phyloP scores from a whole-genome alignment of 2,888 invertebrate species.

The Octonoba sinensis region DNA sequence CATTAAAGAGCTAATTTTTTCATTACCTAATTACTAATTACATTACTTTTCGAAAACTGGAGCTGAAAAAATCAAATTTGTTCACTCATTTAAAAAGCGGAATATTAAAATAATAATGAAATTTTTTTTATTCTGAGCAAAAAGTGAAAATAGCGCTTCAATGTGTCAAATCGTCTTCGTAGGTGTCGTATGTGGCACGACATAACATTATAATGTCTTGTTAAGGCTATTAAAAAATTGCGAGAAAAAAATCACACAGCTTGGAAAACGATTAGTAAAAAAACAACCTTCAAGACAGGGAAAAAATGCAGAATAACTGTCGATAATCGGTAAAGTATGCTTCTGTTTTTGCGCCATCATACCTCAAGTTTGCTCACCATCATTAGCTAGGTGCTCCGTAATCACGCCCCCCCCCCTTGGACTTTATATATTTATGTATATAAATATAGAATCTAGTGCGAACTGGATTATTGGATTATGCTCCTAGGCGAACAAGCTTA shows the following conservation, averaged over 20 bases:
- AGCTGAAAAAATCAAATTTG: too few relatives aligned
- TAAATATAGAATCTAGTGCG: conserved; percentile 32
- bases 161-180: too few relatives aligned
- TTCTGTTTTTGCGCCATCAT: conserved; percentile 34
- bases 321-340: conserved; percentile 42
- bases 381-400: conserved; percentile 56
- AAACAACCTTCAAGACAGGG: conserved; percentile 8
- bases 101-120: conserved; percentile 10
- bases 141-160: too few relatives aligned
- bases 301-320: conserved; percentile 53
- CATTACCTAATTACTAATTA: too few relatives aligned
- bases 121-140: not conserved
- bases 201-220: conserved; percentile 27
- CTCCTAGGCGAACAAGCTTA: conserved; percentile 44
- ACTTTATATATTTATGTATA: conserved; percentile 20
- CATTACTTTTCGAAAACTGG: too few relatives aligned
- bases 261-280: not conserved
- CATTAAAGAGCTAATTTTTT: too few relatives aligned
- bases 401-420: conserved; percentile 32
- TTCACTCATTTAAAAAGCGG: not conserved
- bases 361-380: conserved; percentile 35
- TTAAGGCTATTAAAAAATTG: conserved; percentile 6
- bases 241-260: conserved; percentile 4
- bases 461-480: conserved; percentile 60
- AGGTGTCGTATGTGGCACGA: not conserved